These are phyloP conservation scores for Microcaecilia unicolor DNA, from an alignment of 2,797 vertebrate species.

Conservation along the genomic window DNA sequence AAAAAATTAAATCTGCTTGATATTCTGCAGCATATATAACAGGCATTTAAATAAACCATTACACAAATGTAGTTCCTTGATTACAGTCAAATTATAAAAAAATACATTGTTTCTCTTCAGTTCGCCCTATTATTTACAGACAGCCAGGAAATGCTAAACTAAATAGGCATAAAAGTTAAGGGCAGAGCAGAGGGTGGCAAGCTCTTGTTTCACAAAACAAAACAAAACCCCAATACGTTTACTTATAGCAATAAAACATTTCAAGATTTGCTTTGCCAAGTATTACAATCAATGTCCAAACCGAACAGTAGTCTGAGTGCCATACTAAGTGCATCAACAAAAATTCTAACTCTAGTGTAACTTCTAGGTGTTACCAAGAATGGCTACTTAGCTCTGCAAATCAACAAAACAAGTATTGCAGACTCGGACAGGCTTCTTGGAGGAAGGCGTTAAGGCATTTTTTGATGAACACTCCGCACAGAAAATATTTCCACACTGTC, in stretches of 20 bases:
- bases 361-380: conserved; percentile 20
- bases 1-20: conserved; percentile 24
- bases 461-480: conserved; percentile 86
- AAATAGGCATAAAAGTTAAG: conserved; percentile 48
- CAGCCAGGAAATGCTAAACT: conserved; percentile 46
- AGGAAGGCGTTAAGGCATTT: conserved; percentile 89
- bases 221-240: conserved; percentile 64
- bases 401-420: conserved; percentile 90
- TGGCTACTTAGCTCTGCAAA: conserved; percentile 74
- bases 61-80: conserved; percentile 36
- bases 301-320: conserved; percentile 58
- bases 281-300: conserved; percentile 56
- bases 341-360: conserved; percentile 46
- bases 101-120: conserved; percentile 65
- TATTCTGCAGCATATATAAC: conserved; percentile 30
- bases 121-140: conserved; percentile 70
- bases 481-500: conserved; percentile 97
- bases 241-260: conserved; percentile 52
- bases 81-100: conserved; percentile 63
- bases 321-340: conserved; percentile 70
- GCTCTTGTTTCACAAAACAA: conserved; percentile 53
- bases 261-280: conserved; percentile 53
- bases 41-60: conserved; percentile 36
- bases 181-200: conserved; percentile 45
- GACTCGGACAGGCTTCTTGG: conserved; percentile 94